A percentile compares a stretch with the other conserved stretches of the same genome.
These are phyloP conservation scores for Cricetomys ansorgei DNA, from an alignment of 2,113 vertebrate species.

Conservation along the genomic window DNA sequence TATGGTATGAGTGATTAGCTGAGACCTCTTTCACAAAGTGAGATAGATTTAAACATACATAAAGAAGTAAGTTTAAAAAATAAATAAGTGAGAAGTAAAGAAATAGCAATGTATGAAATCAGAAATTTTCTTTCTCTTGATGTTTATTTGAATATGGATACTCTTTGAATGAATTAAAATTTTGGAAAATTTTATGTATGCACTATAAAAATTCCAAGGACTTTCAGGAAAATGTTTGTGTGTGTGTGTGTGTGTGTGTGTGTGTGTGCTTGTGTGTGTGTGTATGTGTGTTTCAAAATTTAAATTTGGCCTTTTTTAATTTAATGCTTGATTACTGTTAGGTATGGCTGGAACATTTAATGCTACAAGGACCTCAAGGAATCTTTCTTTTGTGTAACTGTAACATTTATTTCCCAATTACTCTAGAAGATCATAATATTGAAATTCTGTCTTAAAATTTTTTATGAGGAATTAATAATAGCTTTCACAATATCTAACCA, in stretches of 20 bases:
- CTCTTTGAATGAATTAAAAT: background rate
- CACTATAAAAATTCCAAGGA: background rate
- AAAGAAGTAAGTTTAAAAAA: background rate
- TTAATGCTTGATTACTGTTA: background rate
- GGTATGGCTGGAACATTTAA: background rate
- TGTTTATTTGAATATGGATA: background rate
- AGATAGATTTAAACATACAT: background rate
- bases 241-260: background rate
- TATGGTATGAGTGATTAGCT: background rate
- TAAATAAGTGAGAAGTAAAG: background rate
- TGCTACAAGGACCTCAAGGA: background rate
- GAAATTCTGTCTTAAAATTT: background rate
- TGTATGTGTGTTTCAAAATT: background rate
- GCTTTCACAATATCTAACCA: background rate
- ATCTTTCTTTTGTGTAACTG: background rate
- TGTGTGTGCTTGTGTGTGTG: background rate
- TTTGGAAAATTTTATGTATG: background rate
- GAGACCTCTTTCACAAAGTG: background rate
- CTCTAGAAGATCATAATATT: slow-evolving; percentile 14
- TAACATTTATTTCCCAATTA: slow-evolving; percentile 41
- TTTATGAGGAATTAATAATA: background rate
- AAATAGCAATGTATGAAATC: background rate
- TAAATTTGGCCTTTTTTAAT: background rate
- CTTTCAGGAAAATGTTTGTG: background rate
- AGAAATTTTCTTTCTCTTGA: background rate